phyloP scores from a whole-genome alignment of 2,797 vertebrate species.

The Syngnathus rostellatus region DNA sequence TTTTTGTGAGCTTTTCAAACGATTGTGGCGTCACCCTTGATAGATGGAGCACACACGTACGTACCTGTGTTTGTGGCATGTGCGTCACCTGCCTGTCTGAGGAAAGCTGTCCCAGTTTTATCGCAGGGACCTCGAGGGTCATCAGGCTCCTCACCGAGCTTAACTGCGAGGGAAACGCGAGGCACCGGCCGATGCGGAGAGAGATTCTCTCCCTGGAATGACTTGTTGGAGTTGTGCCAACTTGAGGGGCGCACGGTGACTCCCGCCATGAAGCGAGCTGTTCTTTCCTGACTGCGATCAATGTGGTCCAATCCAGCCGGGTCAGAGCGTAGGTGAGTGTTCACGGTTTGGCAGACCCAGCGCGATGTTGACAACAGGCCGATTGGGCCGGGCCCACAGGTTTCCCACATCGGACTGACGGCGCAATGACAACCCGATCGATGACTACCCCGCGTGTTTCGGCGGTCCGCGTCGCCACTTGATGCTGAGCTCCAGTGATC shows the following conservation, averaged over 20 bases:
- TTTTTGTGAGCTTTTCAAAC: neutral
- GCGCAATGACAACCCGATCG: constrained; percentile 36
- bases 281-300: constrained; percentile 65
- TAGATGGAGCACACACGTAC: constrained; percentile 34
- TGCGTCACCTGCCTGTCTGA: constrained; percentile 52
- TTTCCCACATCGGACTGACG: constrained; percentile 38
- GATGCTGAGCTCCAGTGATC: constrained; percentile 23
- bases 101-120: constrained; percentile 26
- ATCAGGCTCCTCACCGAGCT: constrained; percentile 62
- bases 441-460: constrained; percentile 11
- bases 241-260: constrained; percentile 41
- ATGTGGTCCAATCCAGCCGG: constrained; percentile 29
- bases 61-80: constrained; percentile 19
- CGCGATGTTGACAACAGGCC: constrained; percentile 52
- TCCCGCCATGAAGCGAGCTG: constrained; percentile 72
- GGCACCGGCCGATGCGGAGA: constrained; percentile 67
- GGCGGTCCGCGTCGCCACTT: neutral
- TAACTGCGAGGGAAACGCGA: constrained; percentile 45
- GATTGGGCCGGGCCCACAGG: constrained; percentile 15
- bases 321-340: constrained; percentile 50
- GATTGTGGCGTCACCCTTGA: too few relatives aligned
- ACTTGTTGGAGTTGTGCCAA: constrained; percentile 66
- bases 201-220: constrained; percentile 70
- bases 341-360: constrained; percentile 67
- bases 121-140: constrained; percentile 37